Evolutionary conservation across 2,797 vertebrate genomes (phyloP).

Genomic region (Neostethus bicornis): DNA sequence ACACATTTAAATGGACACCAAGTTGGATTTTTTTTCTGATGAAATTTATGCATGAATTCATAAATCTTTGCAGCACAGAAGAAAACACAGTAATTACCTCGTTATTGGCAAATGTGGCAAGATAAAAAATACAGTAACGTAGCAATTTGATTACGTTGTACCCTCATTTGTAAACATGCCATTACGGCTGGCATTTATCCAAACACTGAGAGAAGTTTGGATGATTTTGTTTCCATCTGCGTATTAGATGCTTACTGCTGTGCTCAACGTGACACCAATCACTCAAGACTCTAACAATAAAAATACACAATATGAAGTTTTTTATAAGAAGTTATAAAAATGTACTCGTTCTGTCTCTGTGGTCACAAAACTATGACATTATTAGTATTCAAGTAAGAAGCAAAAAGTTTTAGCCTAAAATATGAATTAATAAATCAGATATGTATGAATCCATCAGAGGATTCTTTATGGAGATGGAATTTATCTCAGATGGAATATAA

Average conservation of each 20-base stretch:
- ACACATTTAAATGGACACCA: slow-evolving; percentile 27
- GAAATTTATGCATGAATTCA: slow-evolving; percentile 34
- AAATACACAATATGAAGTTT: slow-evolving; percentile 23
- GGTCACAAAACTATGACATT: slow-evolving; percentile 21
- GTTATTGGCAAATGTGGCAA: slow-evolving; percentile 15
- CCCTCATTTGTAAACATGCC: slow-evolving; percentile 6
- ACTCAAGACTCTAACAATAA: slow-evolving; percentile 32
- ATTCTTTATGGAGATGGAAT: slow-evolving; percentile 37
- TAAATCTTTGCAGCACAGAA: not conserved
- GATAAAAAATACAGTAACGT: slow-evolving; percentile 1
- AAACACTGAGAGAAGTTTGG: slow-evolving; percentile 17
- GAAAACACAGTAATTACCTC: slow-evolving; percentile 20
- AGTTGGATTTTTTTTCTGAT: slow-evolving; percentile 20
- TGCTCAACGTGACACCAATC: slow-evolving; percentile 30
- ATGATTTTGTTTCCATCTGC: slow-evolving; percentile 14
- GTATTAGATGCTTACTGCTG: slow-evolving; percentile 32
- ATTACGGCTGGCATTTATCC: slow-evolving; percentile 19
- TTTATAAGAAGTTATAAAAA: slow-evolving; percentile 18
- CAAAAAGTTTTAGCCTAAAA: slow-evolving; percentile 44
- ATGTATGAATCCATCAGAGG: slow-evolving; percentile 36
- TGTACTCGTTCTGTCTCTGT: slow-evolving; percentile 29
- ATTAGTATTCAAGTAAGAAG: slow-evolving; percentile 27
- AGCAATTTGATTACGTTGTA: not conserved
- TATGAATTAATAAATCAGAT: slow-evolving; percentile 49
- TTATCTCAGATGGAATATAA: slow-evolving; percentile 51